Percentiles rank a stretch among this genome's conserved stretches.
phyloP scores from a whole-genome alignment of 2,113 vertebrate species.

The Psammodynastes pulverulentus region DNA sequence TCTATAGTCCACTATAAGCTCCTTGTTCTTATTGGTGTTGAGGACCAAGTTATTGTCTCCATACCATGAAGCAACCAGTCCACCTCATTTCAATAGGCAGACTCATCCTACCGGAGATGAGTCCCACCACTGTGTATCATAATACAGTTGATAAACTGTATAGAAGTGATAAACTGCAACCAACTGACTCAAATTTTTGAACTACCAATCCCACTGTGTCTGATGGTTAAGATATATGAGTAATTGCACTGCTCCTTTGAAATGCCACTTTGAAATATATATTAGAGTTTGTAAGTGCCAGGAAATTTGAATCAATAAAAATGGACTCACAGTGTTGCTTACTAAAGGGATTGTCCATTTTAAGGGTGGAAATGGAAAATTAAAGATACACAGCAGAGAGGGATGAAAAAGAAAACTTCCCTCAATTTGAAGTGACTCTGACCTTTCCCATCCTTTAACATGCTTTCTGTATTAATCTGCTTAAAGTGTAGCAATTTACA shows the following conservation, averaged over 20 bases:
- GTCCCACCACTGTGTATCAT: too few species aligned
- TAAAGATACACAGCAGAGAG: neutral
- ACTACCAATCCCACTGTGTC: neutral
- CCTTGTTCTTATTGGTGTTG: too few species aligned
- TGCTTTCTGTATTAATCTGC: neutral
- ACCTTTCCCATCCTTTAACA: neutral
- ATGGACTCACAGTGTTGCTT: slow-evolving; percentile 22
- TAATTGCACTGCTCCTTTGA: neutral
- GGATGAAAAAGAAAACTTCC: neutral
- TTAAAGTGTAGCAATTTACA: slow-evolving; percentile 21
- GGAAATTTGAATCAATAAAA: slow-evolving; percentile 1
- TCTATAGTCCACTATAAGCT: too few species aligned
- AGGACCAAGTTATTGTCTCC: too few species aligned
- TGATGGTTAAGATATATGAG: neutral
- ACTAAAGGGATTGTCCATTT: slow-evolving; percentile 24
- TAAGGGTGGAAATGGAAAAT: slow-evolving; percentile 7
- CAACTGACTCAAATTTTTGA: neutral
- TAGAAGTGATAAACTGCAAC: neutral
- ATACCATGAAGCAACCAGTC: too few species aligned
- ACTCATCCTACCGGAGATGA: too few species aligned
- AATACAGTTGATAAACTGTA: neutral
- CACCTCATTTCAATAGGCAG: too few species aligned
- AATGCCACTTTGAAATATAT: slow-evolving; percentile 3
- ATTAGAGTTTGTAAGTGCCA: neutral
- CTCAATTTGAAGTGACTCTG: slow-evolving; percentile 17